Percentiles rank a stretch among this genome's conserved stretches.
These are phyloP conservation scores for Drosophila meridionalis DNA, from an alignment of 2,888 invertebrate species.

Conservation along the genomic window DNA sequence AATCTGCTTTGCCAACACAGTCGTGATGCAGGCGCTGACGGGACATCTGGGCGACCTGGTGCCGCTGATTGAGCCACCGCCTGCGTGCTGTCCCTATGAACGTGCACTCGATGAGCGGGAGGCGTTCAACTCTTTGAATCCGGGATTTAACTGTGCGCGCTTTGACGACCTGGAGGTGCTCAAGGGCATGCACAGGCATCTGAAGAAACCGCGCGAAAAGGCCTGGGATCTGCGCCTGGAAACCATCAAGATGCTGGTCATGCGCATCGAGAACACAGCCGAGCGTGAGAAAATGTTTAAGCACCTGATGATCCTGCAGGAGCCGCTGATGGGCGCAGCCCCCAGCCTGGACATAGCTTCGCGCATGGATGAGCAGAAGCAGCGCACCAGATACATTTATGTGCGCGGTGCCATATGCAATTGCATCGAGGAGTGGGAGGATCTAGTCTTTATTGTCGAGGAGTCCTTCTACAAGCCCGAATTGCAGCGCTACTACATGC, in stretches of 20 bases:
- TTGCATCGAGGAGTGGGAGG: constrained; percentile 79
- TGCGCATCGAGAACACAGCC: constrained; percentile 43
- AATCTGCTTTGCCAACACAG: constrained; percentile 52
- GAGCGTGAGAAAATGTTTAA: constrained; percentile 47
- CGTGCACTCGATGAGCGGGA: constrained; percentile 63
- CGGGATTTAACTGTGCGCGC: constrained; percentile 61
- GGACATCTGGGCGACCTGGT: constrained; percentile 43
- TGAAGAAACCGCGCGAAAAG: constrained; percentile 68
- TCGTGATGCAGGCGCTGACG: constrained; percentile 40
- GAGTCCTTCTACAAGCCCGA: constrained; percentile 73
- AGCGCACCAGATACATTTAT: constrained; percentile 68
- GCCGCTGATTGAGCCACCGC: constrained; percentile 54
- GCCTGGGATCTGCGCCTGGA: constrained; percentile 60
- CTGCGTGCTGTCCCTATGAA: constrained; percentile 62
- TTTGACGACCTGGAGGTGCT: constrained; percentile 69
- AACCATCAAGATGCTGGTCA: constrained; percentile 52
- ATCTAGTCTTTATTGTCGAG: constrained; percentile 59
- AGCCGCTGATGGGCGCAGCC: constrained; percentile 34
- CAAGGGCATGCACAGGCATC: constrained; percentile 43
- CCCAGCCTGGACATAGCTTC: constrained; percentile 35
- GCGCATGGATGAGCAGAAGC: constrained; percentile 51
- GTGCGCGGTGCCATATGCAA: constrained; percentile 75
- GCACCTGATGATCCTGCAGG: constrained; percentile 27
- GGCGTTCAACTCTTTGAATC: constrained; percentile 58
- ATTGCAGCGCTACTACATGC: constrained; percentile 52